Evolutionary conservation across 2,113 vertebrate genomes (phyloP).

Genomic region (human): GRCh38 chr13:107735501-107736000

Average conservation of each 20-base stretch:
- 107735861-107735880: fast-evolving
- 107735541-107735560: background rate
- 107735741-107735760: background rate
- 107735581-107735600: background rate
- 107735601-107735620: background rate
- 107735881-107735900: background rate
- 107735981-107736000: background rate
- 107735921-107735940: background rate
- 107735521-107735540: background rate
- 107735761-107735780: background rate
- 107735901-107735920: background rate
- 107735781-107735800: too few species aligned
- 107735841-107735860: background rate
- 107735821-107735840: background rate
- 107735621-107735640: background rate
- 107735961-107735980: background rate
- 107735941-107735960: background rate
- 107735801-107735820: fast-evolving
- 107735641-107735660: background rate
- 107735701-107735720: background rate
- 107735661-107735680: background rate
- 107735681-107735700: background rate
- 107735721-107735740: background rate
- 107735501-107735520: background rate
- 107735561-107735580: background rate